These are phyloP conservation scores for Maniola jurtina DNA, from an alignment of 1,140 invertebrate genomes.

Conservation along the genomic window DNA sequence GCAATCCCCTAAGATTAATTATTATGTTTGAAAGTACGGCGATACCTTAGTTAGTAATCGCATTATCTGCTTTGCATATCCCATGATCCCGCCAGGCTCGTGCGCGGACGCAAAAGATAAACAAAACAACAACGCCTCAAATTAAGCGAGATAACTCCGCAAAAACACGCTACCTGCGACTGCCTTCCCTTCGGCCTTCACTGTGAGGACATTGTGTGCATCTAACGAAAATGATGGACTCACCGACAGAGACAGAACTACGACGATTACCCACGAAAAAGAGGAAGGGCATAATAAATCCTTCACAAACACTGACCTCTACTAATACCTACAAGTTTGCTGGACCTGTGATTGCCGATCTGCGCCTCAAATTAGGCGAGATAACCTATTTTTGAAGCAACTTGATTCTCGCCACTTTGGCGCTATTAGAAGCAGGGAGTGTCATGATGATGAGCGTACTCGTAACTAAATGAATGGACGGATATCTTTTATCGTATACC, in stretches of 20 bases:
- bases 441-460: no score
- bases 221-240: conserved; percentile 48
- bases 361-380: no score
- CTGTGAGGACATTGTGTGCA: conserved; percentile 47
- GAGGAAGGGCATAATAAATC: conserved; percentile 46
- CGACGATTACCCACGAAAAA: conserved; percentile 39
- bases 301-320: conserved; percentile 28
- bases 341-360: no score
- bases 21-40: conserved; percentile 22
- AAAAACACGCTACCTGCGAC: conserved; percentile 69
- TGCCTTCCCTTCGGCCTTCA: conserved; percentile 44
- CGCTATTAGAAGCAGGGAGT: no score
- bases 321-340: no score
- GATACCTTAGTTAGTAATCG: conserved; percentile 20
- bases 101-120: conserved; percentile 39
- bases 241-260: conserved; percentile 43
- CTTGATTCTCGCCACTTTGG: no score
- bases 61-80: conserved; percentile 40
- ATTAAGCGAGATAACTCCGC: conserved; percentile 57
- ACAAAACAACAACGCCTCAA: conserved; percentile 51
- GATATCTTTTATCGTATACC: no score
- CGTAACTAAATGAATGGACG: no score
- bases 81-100: conserved; percentile 27
- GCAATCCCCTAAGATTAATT: conserved; percentile 18
- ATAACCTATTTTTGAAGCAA: no score